Conservation (phyloP, 2,797 vertebrate species). For the Furcifer pardalis region DNA sequence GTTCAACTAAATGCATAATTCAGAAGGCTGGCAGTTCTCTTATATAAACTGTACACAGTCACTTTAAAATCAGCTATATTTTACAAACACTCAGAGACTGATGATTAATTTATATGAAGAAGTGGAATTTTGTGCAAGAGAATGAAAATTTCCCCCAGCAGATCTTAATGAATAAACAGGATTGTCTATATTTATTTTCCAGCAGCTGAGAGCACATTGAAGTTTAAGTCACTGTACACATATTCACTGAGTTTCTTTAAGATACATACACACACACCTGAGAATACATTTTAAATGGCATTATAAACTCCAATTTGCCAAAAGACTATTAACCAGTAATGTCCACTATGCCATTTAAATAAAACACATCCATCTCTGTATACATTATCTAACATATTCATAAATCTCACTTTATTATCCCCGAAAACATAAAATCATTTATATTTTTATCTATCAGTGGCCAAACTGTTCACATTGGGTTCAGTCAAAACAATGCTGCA, state of each 20-base stretch:
- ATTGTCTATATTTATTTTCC: constrained; percentile 79
- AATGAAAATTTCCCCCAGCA: constrained; percentile 74
- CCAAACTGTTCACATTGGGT: background rate
- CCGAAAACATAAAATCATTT: constrained; percentile 72
- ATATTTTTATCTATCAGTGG: constrained; percentile 38
- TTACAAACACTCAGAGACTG: background rate
- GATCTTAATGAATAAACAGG: constrained; percentile 76
- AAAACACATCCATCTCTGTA: constrained; percentile 67
- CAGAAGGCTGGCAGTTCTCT: background rate
- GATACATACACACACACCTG: constrained; percentile 79
- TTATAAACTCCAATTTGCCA: constrained; percentile 73
- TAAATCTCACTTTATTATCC: constrained; percentile 65
- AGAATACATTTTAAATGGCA: constrained; percentile 74
- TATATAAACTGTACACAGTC: background rate
- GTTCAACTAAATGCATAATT: background rate
- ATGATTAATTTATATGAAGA: background rate
- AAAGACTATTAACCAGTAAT: constrained; percentile 65
- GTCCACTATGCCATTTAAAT: constrained; percentile 69
- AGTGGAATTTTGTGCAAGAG: background rate
- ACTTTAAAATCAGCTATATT: background rate
- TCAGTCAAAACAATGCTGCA: background rate
- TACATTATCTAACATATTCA: constrained; percentile 64
- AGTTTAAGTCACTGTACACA: constrained; percentile 80
- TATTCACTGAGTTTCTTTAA: constrained; percentile 79
- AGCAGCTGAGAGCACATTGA: constrained; percentile 80